Conservation (phyloP, 2,113 vertebrate species). For the Mungos mungo region DNA sequence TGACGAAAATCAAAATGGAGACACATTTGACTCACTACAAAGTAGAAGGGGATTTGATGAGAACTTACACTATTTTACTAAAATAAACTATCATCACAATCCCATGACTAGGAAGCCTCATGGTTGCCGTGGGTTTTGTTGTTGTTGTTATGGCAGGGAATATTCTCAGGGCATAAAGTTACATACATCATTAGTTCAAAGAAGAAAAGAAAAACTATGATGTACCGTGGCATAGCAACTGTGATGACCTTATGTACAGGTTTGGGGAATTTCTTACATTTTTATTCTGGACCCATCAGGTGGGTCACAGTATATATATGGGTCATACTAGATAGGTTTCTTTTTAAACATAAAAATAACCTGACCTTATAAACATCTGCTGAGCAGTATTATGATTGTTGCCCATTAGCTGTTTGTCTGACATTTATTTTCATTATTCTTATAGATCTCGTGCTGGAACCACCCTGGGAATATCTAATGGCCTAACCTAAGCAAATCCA, state of each 20-base stretch:
- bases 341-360: background rate
- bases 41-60: background rate
- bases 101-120: background rate
- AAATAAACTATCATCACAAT: background rate
- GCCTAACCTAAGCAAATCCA: background rate
- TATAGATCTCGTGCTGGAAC: conserved; percentile 21
- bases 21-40: background rate
- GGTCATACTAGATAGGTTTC: background rate
- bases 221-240: background rate
- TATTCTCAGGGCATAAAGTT: background rate
- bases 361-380: background rate
- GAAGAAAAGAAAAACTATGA: background rate
- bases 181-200: background rate
- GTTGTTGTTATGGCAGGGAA: background rate
- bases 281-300: background rate
- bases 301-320: background rate
- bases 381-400: background rate
- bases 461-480: background rate
- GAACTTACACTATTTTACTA: background rate
- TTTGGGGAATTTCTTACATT: background rate
- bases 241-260: background rate
- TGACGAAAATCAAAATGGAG: background rate
- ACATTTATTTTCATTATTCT: conserved; percentile 28
- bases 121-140: background rate
- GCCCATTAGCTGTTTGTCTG: background rate